Conservation (phyloP, 2,888 invertebrate species). For the Julus scanicus region DNA sequence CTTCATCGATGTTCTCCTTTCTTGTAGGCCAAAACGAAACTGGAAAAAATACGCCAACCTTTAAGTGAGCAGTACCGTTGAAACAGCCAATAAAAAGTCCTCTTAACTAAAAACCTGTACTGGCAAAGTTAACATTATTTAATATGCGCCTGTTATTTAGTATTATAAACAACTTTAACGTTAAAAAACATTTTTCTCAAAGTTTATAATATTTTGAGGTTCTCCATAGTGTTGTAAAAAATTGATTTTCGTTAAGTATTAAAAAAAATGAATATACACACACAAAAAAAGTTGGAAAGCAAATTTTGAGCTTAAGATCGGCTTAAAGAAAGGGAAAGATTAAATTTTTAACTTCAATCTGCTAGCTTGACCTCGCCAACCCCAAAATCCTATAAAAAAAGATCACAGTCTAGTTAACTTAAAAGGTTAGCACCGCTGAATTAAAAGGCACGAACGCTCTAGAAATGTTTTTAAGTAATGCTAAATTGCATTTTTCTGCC, state of each 20-base stretch:
- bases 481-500: background rate
- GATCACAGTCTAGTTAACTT: background rate
- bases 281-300: too few species aligned
- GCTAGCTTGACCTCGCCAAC: background rate
- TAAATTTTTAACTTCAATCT: too few species aligned
- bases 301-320: too few species aligned
- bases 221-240: too few species aligned
- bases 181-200: too few species aligned
- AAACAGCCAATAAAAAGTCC: background rate
- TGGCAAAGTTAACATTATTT: too few species aligned
- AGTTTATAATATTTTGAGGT: too few species aligned
- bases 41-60: background rate
- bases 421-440: background rate
- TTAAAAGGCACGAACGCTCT: background rate
- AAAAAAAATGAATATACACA: too few species aligned
- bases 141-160: too few species aligned
- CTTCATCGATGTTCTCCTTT: background rate
- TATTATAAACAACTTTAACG: too few species aligned
- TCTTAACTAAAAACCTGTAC: background rate
- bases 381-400: background rate
- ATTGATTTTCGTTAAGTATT: too few species aligned
- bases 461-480: background rate
- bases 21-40: slow-evolving; percentile 31
- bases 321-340: too few species aligned
- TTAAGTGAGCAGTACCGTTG: slow-evolving; percentile 29